Percentiles rank a stretch among this genome's conserved stretches.
phyloP scores from a whole-genome alignment of 1,140 invertebrate genomes.

The Bombyx mandarina region DNA sequence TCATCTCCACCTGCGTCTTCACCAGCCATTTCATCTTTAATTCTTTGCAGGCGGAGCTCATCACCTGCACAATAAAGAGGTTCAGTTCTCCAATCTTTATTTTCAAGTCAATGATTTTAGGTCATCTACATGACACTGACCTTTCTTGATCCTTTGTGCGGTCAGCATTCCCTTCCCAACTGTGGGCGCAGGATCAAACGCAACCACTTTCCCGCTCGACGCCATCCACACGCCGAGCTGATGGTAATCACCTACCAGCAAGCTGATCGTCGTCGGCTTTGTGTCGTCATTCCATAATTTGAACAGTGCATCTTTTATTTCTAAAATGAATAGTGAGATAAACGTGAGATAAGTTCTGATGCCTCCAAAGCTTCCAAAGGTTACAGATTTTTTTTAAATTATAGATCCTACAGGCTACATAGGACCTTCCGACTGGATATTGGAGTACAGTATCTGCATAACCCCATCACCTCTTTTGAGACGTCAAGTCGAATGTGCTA shows the following conservation, averaged over 20 bases:
- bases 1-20: slow-evolving; percentile 38
- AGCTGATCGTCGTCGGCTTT: slow-evolving; percentile 24
- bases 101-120: too few species aligned
- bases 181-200: slow-evolving; percentile 48
- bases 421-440: too few species aligned
- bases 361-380: too few species aligned
- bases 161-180: slow-evolving; percentile 39
- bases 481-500: too few species aligned
- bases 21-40: slow-evolving; percentile 52
- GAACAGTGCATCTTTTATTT: slow-evolving; percentile 52
- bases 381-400: too few species aligned
- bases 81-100: too few species aligned
- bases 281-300: slow-evolving; percentile 47
- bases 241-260: slow-evolving; percentile 56
- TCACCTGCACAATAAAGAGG: slow-evolving; percentile 29
- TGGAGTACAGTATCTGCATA: too few species aligned
- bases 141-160: slow-evolving; percentile 39
- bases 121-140: slow-evolving; percentile 17
- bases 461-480: too few species aligned
- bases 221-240: slow-evolving; percentile 53
- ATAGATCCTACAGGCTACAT: too few species aligned
- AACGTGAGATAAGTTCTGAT: too few species aligned
- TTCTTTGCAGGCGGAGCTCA: slow-evolving; percentile 43
- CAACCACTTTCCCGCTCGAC: slow-evolving; percentile 49
- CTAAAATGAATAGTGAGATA: slow-evolving; percentile 13